Evolutionary conservation across 1,140 invertebrate genomes (phyloP), one percentile per base, ranked within the genome.

Genomic region (Brachionus angularis): DNA sequence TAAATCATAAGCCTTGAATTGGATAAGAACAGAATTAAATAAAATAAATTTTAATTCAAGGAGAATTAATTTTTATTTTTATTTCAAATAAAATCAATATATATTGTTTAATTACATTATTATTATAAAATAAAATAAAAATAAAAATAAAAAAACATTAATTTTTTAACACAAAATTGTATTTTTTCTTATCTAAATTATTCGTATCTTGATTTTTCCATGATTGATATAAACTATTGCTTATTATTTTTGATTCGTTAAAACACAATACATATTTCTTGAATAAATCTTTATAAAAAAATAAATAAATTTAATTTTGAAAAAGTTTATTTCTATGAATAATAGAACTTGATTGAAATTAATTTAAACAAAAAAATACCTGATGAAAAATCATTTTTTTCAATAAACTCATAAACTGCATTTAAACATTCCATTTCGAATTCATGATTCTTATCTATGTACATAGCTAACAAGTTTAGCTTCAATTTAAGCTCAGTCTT

Each of bases 101-200:
- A n/a, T n/a, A n/a, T n/a, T n/a, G n/a, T n/a, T n/a, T n/a, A n/a
- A n/a, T n/a, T n/a, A n/a, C n/a, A n/a, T n/a, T n/a, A n/a, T n/a
- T n/a, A n/a, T n/a, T n/a, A n/a, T n/a, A n/a, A n/a, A n/a, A n/a
- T n/a, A n/a, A n/a, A n/a, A n/a, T n/a, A n/a, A n/a, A n/a, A n/a
- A n/a, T n/a, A n/a, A n/a, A n/a, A n/a, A n/a, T n/a, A n/a, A n/a
- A n/a, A n/a, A n/a, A n/a, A n/a, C n/a, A n/a, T 55, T 16, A 55
- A 36, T 58, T 23, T 39, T 58, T 58, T 39, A 58, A 25, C 12
- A 12, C 39, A 23, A 58, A 58, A 23, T 21, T 34, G 39, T 39
- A 58, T 42, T 58, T 58, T 29, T 58, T 58, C 33, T 58, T 58
- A 23, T 58, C 53, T 18, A 58, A 39, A 39, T 58, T 23, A 12